phyloP scores from a whole-genome alignment of 2,888 invertebrate species.

The Sphaerophoria rueppellii region DNA sequence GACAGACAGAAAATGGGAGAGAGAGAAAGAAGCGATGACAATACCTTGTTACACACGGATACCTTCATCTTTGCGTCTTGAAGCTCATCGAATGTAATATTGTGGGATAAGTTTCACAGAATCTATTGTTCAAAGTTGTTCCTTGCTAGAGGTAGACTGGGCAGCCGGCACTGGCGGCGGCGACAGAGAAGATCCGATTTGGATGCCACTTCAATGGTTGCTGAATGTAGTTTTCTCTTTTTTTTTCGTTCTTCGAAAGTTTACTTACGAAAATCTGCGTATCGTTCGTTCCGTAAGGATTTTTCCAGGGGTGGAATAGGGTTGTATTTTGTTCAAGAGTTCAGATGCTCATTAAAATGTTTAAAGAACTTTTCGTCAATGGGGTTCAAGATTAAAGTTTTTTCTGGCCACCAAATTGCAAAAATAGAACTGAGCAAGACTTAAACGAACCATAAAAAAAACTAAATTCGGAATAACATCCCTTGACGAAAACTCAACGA shows the following conservation, averaged over 20 bases:
- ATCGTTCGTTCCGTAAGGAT: neutral
- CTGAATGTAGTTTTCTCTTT: constrained; percentile 23
- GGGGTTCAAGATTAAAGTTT: too few relatives aligned
- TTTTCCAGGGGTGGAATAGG: neutral
- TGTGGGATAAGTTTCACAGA: constrained; percentile 56
- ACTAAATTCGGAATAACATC: too few relatives aligned
- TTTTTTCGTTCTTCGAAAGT: neutral
- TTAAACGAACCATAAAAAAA: too few relatives aligned
- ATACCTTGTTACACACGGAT: constrained; percentile 30
- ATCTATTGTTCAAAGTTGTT: constrained; percentile 57
- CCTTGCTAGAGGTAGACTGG: constrained; percentile 10
- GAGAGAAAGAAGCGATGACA: neutral
- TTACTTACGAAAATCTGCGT: constrained; percentile 34
- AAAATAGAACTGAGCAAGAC: too few relatives aligned
- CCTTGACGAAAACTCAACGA: too few relatives aligned
- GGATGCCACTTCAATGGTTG: constrained; percentile 56
- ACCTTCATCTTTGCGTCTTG: constrained; percentile 10
- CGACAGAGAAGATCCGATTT: neutral
- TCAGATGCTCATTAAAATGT: too few relatives aligned
- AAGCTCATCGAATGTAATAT: neutral
- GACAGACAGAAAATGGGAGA: neutral
- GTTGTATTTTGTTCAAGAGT: neutral
- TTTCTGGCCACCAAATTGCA: too few relatives aligned
- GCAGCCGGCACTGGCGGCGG: neutral
- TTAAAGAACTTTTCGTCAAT: too few relatives aligned